Percentiles rank a stretch among this genome's conserved stretches.
Evolutionary conservation across 2,797 vertebrate genomes (phyloP).

Genomic region (Naso thynnoides): DNA sequence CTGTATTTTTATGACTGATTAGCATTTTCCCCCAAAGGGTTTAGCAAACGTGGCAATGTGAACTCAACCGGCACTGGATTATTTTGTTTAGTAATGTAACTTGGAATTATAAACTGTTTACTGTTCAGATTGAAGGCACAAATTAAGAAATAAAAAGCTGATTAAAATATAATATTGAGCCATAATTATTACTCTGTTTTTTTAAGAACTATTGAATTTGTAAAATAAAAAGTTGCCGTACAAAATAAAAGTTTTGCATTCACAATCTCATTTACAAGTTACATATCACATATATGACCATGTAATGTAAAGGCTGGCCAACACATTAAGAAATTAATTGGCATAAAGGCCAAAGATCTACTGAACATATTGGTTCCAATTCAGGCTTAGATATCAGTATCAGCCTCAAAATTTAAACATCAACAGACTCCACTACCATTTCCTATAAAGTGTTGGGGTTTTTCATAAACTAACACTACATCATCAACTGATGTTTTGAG

Average conservation of each 20-base stretch:
- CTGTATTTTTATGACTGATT: conserved; percentile 45
- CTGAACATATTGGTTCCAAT: too few species aligned
- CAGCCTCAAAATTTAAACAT: too few species aligned
- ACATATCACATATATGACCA: not conserved
- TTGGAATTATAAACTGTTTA: conserved; percentile 49
- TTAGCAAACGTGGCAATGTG: conserved; percentile 50
- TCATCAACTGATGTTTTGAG: not conserved
- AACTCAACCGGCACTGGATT: conserved; percentile 67
- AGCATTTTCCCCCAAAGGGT: conserved; percentile 3
- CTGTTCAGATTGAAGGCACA: conserved; percentile 34
- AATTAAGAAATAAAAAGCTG: conserved; percentile 68
- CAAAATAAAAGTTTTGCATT: not conserved
- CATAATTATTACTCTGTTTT: conserved; percentile 11
- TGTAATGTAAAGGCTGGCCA: not conserved
- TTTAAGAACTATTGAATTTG: not conserved
- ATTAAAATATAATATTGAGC: not conserved
- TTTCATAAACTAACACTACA: not conserved
- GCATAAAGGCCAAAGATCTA: not conserved
- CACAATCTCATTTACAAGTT: not conserved
- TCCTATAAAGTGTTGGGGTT: not conserved
- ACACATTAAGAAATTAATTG: not conserved
- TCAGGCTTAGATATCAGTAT: too few species aligned
- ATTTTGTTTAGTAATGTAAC: conserved; percentile 59
- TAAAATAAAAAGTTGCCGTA: not conserved
- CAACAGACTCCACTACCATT: not conserved